A percentile compares a stretch with the other conserved stretches of the same genome.
Conservation (phyloP, 2,888 invertebrate species). For the Scelioninae gen. 2 region DNA sequence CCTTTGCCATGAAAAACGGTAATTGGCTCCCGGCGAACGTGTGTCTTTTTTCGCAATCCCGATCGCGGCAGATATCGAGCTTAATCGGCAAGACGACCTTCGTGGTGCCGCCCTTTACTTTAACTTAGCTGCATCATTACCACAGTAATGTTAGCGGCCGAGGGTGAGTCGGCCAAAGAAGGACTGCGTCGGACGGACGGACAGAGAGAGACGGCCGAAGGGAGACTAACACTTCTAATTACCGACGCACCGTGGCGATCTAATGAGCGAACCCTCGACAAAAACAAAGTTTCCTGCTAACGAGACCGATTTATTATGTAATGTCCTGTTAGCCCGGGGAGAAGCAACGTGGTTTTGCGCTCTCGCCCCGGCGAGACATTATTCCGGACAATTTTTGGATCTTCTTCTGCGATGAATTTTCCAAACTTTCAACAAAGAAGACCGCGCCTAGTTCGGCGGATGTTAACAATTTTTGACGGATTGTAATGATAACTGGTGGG, state of each 20-base stretch:
- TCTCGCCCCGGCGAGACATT: conserved; percentile 32
- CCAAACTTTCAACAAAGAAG: conserved; percentile 26
- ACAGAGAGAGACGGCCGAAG: conserved; percentile 52
- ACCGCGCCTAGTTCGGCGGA: conserved; percentile 3
- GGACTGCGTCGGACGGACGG: conserved; percentile 19
- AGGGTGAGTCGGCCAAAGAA: conserved; percentile 51
- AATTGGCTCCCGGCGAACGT: conserved; percentile 62
- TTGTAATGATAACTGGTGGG: too few relatives aligned
- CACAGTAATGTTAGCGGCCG: conserved; percentile 62
- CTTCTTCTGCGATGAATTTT: conserved; percentile 34
- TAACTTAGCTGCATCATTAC: conserved; percentile 67
- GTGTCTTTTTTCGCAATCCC: conserved; percentile 63
- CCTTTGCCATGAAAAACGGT: conserved; percentile 63
- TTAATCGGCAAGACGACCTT: conserved; percentile 64
- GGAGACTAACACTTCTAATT: conserved; percentile 72
- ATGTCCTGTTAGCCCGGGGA: conserved; percentile 65
- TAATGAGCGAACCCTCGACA: conserved; percentile 70
- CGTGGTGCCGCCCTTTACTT: conserved; percentile 62
- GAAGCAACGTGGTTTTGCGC: conserved; percentile 60
- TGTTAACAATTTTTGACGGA: conserved; percentile 31
- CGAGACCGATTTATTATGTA: conserved; percentile 73
- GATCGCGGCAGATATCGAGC: conserved; percentile 67
- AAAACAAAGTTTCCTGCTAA: conserved; percentile 72
- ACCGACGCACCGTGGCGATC: conserved; percentile 71
- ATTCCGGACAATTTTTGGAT: conserved; percentile 48